These are phyloP conservation scores for Sardina pilchardus DNA, from an alignment of 2,113 vertebrate genomes.

Conservation along the genomic window DNA sequence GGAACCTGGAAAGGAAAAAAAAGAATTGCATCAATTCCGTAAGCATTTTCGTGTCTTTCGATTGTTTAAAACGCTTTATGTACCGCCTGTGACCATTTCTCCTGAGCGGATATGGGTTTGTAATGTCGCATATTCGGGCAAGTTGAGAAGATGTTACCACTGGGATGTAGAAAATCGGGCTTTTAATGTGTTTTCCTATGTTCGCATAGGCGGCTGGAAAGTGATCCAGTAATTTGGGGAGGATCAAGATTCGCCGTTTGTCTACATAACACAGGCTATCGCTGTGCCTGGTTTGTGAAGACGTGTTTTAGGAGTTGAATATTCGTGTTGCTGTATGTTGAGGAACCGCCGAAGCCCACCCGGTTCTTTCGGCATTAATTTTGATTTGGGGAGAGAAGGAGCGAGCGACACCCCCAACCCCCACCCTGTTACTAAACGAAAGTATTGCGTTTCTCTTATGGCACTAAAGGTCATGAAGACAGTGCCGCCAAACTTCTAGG, in stretches of 20 bases:
- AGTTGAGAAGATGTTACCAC: not conserved
- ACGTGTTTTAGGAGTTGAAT: not conserved
- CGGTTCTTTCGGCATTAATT: constrained; percentile 14
- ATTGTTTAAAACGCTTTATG: constrained; percentile 25
- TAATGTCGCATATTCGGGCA: constrained; percentile 26
- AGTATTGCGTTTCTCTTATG: constrained; percentile 39
- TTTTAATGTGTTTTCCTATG: constrained; percentile 26
- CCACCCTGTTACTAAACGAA: constrained; percentile 34
- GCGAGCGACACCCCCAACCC: constrained; percentile 29
- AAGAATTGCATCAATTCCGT: constrained; percentile 76
- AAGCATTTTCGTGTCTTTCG: constrained; percentile 56
- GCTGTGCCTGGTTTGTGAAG: not conserved
- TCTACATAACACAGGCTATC: not conserved
- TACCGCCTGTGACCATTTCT: not conserved
- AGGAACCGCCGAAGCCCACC: not conserved
- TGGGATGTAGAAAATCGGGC: constrained; percentile 36
- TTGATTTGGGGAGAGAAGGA: constrained; percentile 19
- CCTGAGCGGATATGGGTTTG: not conserved
- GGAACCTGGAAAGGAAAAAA: constrained; percentile 74
- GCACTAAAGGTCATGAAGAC: constrained; percentile 47
- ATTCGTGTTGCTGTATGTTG: constrained; percentile 1
- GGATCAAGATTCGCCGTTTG: constrained; percentile 27
- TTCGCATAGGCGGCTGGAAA: constrained; percentile 37
- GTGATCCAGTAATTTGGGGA: constrained; percentile 36
- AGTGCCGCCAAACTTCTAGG: constrained; percentile 47